Conservation (phyloP, 30 jellyfish, hydroid and myxozoan genomes). For the Rhopilema esculentum region DNA sequence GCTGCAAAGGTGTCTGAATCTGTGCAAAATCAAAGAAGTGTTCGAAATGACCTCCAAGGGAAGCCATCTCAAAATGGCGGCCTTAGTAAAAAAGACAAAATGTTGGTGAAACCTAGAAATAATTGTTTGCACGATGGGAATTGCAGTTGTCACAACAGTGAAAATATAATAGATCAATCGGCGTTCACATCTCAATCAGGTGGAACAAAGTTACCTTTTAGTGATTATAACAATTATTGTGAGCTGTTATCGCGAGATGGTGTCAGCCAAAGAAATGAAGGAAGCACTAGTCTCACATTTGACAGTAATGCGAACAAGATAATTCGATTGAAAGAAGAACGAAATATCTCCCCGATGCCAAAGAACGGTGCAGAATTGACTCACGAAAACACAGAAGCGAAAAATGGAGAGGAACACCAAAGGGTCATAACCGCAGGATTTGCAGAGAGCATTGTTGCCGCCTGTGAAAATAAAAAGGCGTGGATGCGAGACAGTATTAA, state of each 20-base stretch:
- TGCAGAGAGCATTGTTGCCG: slow-evolving; percentile 80
- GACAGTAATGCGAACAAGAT: not conserved
- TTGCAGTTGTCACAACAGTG: not conserved
- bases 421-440: slow-evolving; percentile 61
- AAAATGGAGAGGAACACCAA: not conserved
- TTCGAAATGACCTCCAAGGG: not conserved
- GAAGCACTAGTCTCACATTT: not conserved
- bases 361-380: not conserved
- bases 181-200: not conserved
- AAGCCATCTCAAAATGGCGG: not conserved
- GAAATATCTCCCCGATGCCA: not conserved
- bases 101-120: not conserved
- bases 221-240: not conserved
- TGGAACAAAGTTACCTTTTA: not conserved
- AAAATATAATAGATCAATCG: not conserved
- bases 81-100: not conserved
- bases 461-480: slow-evolving; percentile 66
- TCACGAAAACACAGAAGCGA: not conserved
- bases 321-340: not conserved
- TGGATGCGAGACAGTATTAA: slow-evolving; percentile 21
- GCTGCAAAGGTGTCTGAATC: too few relatives aligned
- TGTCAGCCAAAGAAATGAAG: not conserved
- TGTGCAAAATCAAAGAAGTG: not conserved
- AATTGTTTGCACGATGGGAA: not conserved
- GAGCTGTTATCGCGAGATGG: not conserved